Base-by-base conservation (phyloP, 2,888 invertebrate species). In the Meiosimyza decipiens region DNA sequence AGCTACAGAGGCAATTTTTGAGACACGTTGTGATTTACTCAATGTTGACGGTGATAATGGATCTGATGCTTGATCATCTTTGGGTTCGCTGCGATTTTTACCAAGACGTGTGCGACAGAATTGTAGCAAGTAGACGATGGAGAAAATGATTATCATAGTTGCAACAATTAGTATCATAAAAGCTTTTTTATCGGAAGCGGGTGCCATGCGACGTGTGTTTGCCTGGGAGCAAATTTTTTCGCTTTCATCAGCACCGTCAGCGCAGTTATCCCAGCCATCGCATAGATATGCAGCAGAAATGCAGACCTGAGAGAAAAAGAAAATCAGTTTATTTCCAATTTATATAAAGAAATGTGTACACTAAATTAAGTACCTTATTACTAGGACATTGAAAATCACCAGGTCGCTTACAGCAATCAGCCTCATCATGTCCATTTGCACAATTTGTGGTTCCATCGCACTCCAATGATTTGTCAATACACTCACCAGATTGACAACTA, bases 201-300 rank as follows among this genome's bases (percentile, higher is more conserved):
- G 86, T 0, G 87, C 84, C 77, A 82, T 88, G 75, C 89, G 88
- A 9, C 88, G 86, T n/a, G 87, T 87, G 72, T 88, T 82, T 18
- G 81, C 79, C 65, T 84, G 81, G 1, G 88, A 87, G 80, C 94
- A 94, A 5, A 90, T 89, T 2, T 91, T 89, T 1, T 90, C 89
- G 7, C 90, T 88, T 84, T 96, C 96, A 84, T 96, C 95, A 0
- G 93, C 91, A 1, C 94, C 94, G 86, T 95, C 95, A 1, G 91
- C 91, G 83, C 96, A 96, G 83, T 95, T 91, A 12, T 90, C 90
- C 85, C 90, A 91, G 0, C 93, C 92, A 85, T 96, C 94, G 81
- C 96, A 96, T 1, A 95, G 87, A 9, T 90, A 86, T 0, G 89
- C 87, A 3, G 90, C 87, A 0, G 93, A 89, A 22, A 95, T 90